A percentile compares a stretch with the other conserved stretches of the same genome.
Conservation (phyloP, 2,888 invertebrate species). For the Cephus sareptanus region DNA sequence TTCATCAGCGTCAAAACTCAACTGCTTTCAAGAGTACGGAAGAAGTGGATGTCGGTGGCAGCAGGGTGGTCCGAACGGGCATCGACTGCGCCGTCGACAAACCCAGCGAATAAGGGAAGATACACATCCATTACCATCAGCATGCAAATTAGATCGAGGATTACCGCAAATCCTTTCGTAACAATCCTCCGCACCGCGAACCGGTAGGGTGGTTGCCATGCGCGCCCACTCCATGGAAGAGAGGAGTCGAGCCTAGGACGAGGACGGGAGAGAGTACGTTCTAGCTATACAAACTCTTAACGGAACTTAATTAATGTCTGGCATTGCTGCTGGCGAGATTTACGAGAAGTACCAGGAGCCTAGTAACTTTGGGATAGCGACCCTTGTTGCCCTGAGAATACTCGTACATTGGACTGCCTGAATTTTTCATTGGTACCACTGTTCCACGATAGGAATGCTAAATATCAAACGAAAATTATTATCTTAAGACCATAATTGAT, state of each 20-base stretch:
- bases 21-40: not conserved
- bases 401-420: too few relatives aligned
- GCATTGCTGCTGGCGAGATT: slow-evolving; percentile 49
- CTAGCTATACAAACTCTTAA: slow-evolving; percentile 50
- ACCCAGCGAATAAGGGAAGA: slow-evolving; percentile 50
- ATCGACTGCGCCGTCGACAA: slow-evolving; percentile 13
- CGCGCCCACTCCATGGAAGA: slow-evolving; percentile 16
- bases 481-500: too few relatives aligned
- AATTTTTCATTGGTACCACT: too few relatives aligned
- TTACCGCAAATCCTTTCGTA: slow-evolving; percentile 64
- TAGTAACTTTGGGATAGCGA: not conserved
- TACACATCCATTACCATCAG: slow-evolving; percentile 64
- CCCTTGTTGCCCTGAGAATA: too few relatives aligned
- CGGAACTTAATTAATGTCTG: slow-evolving; percentile 60
- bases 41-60: slow-evolving; percentile 12
- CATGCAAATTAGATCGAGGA: slow-evolving; percentile 64
- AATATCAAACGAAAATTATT: too few relatives aligned
- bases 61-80: slow-evolving; percentile 10
- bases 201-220: slow-evolving; percentile 11
- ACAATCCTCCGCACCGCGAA: slow-evolving; percentile 50
- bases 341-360: slow-evolving; percentile 34
- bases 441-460: too few relatives aligned
- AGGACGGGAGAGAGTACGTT: slow-evolving; percentile 6
- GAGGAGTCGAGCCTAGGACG: slow-evolving; percentile 32
- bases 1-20: too few relatives aligned